Conservation (phyloP, 2,888 invertebrate genomes). For the Sminthurides aquaticus region DNA sequence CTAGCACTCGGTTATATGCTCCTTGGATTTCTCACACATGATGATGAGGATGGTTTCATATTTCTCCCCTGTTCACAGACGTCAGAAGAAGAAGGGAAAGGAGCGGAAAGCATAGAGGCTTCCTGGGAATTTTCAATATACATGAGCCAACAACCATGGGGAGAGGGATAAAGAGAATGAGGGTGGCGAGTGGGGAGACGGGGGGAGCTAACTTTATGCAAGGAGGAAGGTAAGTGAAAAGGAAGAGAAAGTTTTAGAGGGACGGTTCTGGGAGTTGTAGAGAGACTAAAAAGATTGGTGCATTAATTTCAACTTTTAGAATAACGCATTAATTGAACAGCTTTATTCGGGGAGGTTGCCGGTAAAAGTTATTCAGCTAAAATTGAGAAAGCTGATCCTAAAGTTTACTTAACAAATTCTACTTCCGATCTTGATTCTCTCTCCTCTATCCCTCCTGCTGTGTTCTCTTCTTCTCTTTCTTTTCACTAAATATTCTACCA, state of each 20-base stretch:
- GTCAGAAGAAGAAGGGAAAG: no score
- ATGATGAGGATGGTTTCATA: background rate
- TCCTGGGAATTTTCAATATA: background rate
- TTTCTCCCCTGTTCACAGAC: no score
- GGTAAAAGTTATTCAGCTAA: background rate
- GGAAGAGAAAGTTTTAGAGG: background rate
- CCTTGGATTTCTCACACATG: background rate
- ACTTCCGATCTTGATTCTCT: background rate
- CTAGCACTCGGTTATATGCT: background rate
- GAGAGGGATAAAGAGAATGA: no score
- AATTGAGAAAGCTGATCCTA: conserved; percentile 7
- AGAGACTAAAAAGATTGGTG: background rate
- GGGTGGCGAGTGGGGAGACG: no score
- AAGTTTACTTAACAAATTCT: conserved; percentile 8
- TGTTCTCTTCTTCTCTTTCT: conserved; percentile 1
- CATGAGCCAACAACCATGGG: no score
- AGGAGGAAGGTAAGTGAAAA: background rate
- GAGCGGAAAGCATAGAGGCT: no score
- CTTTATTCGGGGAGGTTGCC: background rate
- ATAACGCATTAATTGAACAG: conserved; percentile 4
- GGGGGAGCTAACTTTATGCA: no score
- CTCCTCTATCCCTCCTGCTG: background rate
- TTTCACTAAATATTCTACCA: conserved; percentile 1
- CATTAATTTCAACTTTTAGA: conserved; percentile 7
- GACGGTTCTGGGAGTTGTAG: background rate